Evolutionary conservation across 2,888 invertebrate species (phyloP).

Genomic region (Cataglyphis altisquamis): DNA sequence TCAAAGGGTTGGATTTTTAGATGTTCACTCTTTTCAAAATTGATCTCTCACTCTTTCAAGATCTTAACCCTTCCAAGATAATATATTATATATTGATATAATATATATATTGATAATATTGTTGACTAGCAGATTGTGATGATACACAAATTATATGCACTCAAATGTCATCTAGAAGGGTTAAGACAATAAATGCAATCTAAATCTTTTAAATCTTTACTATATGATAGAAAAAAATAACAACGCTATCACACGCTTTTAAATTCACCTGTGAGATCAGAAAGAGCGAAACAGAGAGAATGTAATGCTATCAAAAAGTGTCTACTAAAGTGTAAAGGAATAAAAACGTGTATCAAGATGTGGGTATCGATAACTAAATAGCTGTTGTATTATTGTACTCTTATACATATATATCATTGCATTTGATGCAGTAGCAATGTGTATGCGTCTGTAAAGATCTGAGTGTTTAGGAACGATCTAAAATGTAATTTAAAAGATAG

Average conservation of each 20-base stretch:
- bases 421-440: slow-evolving; percentile 74
- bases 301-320: slow-evolving; percentile 46
- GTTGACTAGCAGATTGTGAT: slow-evolving; percentile 12
- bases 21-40: slow-evolving; percentile 45
- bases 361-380: slow-evolving; percentile 78
- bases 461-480: slow-evolving; percentile 79
- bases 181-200: slow-evolving; percentile 37
- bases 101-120: slow-evolving; percentile 17
- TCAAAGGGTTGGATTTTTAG: slow-evolving; percentile 27
- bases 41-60: slow-evolving; percentile 27
- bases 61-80: slow-evolving; percentile 46
- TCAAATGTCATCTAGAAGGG: slow-evolving; percentile 14
- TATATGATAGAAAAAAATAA: background rate
- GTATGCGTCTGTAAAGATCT: slow-evolving; percentile 79
- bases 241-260: background rate
- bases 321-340: slow-evolving; percentile 72
- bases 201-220: slow-evolving; percentile 3
- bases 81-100: background rate
- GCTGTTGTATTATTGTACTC: slow-evolving; percentile 76
- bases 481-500: slow-evolving; percentile 74
- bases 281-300: background rate
- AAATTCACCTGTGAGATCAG: slow-evolving; percentile 27
- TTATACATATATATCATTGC: slow-evolving; percentile 61
- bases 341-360: slow-evolving; percentile 77
- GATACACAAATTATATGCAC: background rate